Evolutionary conservation across 2,113 vertebrate genomes (phyloP).

Genomic region (Ploceus nigricollis): DNA sequence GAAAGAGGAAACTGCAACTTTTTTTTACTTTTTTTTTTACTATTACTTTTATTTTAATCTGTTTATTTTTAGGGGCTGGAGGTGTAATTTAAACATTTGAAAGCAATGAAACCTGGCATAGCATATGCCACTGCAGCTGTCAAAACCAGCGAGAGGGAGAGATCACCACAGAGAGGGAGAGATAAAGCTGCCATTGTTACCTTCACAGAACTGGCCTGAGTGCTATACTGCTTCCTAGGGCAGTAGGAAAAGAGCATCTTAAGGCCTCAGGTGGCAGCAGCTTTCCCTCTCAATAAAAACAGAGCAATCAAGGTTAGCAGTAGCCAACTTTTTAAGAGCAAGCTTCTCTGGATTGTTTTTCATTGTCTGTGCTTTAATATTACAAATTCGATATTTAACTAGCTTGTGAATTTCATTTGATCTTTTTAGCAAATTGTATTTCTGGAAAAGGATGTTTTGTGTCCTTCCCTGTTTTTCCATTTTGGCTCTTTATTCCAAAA

Average conservation of each 20-base stretch:
- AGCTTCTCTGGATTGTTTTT: not conserved
- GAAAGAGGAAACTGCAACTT: not conserved
- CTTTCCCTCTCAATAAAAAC: constrained; percentile 5
- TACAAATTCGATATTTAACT: not conserved
- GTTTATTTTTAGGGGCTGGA: not conserved
- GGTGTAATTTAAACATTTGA: not conserved
- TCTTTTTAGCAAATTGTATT: not conserved
- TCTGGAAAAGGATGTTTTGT: not conserved
- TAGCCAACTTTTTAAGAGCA: not conserved
- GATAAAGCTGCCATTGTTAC: not conserved
- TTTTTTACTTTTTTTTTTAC: not conserved
- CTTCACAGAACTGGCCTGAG: not conserved
- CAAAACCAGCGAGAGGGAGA: not conserved
- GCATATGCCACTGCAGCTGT: not conserved
- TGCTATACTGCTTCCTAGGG: not conserved
- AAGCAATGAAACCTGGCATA: not conserved
- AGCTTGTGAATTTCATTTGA: not conserved
- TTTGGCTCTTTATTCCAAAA: not conserved
- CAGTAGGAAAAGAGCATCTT: not conserved
- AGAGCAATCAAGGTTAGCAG: not conserved
- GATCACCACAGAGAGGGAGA: not conserved
- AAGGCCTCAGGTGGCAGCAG: constrained; percentile 57
- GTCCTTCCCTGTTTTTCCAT: not conserved
- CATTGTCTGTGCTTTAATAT: not conserved
- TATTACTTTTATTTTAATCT: not conserved